phyloP scores from a whole-genome alignment of 2,888 invertebrate genomes.

The Synergus gifuensis region DNA sequence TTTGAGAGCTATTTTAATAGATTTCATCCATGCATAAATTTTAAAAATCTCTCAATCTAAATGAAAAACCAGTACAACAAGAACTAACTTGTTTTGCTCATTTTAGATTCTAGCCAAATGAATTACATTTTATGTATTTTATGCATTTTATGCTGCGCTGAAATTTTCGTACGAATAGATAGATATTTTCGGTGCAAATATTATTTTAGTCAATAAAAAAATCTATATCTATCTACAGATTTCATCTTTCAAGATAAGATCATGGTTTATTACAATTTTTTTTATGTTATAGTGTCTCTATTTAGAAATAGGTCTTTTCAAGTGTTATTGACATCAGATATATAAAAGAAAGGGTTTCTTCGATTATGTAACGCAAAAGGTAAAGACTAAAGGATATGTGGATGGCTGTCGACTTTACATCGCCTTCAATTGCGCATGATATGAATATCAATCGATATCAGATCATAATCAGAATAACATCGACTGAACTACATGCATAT shows the following conservation, averaged over 20 bases:
- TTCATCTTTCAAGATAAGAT: not conserved
- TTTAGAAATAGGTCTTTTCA: slow-evolving; percentile 1
- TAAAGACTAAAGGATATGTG: no score
- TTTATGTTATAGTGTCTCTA: not conserved
- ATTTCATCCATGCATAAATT: not conserved
- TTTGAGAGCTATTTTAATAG: not conserved
- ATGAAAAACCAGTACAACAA: not conserved
- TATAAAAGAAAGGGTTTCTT: not conserved
- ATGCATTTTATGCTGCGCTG: no score
- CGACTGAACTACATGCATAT: not conserved
- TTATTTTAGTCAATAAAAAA: no score
- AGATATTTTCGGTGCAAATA: no score
- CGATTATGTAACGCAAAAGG: slow-evolving; percentile 6
- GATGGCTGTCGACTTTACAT: not conserved
- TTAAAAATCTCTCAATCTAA: not conserved
- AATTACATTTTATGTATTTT: no score
- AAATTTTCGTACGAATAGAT: no score
- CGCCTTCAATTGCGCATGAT: not conserved
- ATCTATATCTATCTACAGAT: not conserved
- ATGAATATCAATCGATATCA: slow-evolving; percentile 2
- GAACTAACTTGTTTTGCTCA: no score
- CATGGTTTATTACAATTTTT: not conserved
- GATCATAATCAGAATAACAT: slow-evolving; percentile 28
- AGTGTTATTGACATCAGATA: not conserved
- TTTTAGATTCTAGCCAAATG: no score